A percentile compares a stretch with the other conserved stretches of the same genome.
These are phyloP conservation scores for Sparus aurata DNA, from an alignment of 2,797 vertebrate species.

Conservation along the genomic window DNA sequence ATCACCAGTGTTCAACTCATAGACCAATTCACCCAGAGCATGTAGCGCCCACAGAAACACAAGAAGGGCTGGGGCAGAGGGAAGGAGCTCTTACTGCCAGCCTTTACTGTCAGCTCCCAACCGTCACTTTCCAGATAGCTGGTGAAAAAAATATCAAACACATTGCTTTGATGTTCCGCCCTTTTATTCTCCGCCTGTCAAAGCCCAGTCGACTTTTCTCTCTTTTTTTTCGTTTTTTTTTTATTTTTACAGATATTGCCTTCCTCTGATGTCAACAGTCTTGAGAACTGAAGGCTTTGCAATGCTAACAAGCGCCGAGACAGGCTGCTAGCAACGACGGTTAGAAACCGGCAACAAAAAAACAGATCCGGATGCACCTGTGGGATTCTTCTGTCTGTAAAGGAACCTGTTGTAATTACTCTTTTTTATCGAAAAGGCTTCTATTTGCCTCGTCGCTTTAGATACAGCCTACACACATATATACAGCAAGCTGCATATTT, in stretches of 20 bases:
- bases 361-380: slow-evolving; percentile 2
- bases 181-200: slow-evolving; percentile 48
- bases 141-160: slow-evolving; percentile 49
- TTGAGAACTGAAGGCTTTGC: slow-evolving; percentile 32
- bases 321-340: slow-evolving; percentile 8
- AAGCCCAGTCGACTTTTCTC: slow-evolving; percentile 20
- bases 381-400: slow-evolving; percentile 3
- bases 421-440: not conserved
- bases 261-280: slow-evolving; percentile 49
- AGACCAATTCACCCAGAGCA: slow-evolving; percentile 15
- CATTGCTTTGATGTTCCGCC: slow-evolving; percentile 39
- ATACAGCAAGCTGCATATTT: not conserved
- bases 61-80: not conserved
- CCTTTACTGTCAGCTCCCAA: not conserved
- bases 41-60: slow-evolving; percentile 3
- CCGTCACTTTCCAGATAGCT: slow-evolving; percentile 27
- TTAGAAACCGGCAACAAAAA: not conserved
- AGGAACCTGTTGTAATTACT: slow-evolving; percentile 10
- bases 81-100: not conserved
- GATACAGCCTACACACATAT: not conserved
- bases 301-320: slow-evolving; percentile 40
- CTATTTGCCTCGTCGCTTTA: slow-evolving; percentile 1
- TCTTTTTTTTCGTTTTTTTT: not conserved
- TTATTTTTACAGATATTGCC: slow-evolving; percentile 35
- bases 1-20: slow-evolving; percentile 35